Base-by-base conservation (phyloP, 1,140 invertebrate genomes). In the Odontomachus brunneus region DNA sequence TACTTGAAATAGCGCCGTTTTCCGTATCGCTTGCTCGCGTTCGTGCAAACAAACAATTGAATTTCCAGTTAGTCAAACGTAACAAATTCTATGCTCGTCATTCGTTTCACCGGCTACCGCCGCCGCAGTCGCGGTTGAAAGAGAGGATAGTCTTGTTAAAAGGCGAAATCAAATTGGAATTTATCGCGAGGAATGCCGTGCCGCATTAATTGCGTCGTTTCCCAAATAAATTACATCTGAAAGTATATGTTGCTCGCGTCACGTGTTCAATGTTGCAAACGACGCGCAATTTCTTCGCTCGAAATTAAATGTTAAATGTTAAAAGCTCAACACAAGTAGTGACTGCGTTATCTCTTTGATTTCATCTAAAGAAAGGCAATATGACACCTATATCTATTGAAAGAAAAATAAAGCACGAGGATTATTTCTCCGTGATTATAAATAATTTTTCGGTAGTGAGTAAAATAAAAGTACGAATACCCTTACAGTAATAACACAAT, bases 151-250 rank as follows among this genome's bases (percentile, higher is more conserved):
- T 53, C 19, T 53, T 12, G 22, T 78, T 67, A 67, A 78, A 67
- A 66, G n/a, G 63, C 19, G 26, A 48, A 78, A 44, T 24, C 29
- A 67, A 44, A 66, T 67, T 19, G 11, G 66, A 29, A 67, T 67
- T 78, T 69, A 44, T 17, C 60, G 14, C 3, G 11, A n/a, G 19
- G 17, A 78, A 55, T 26, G 22, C 51, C n/a, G 38, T 14, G 17
- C 17, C 29, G 12, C 57, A 62, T 74, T 73, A 65, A 63, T 63
- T 51, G 62, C 44, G 38, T 3, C 44, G 63, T 17, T 55, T 11
- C 7, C 14, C 59, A 44, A 63, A 75, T 75, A 62, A 75, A 75
- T 63, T 75, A 63, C 11, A 22, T 24, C 19, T 12, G 44, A 75
- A 63, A 49, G 19, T 62, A 62, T 62, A 48, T 19, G n/a, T 60